Conservation (phyloP, 2,797 vertebrate genomes). For the Pteronotus mesoamericanus region DNA sequence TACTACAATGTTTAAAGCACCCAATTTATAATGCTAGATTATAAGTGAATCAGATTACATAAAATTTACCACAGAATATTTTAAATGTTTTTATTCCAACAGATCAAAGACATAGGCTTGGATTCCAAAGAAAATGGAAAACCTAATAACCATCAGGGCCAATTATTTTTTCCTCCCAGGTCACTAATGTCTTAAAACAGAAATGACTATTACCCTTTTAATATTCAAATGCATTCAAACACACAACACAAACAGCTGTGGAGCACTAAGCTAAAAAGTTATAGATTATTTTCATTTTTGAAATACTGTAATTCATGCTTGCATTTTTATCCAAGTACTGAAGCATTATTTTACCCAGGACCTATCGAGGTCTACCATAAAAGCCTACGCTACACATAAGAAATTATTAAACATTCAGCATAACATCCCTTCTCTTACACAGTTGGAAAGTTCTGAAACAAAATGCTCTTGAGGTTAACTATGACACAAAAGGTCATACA, state of each 20-base stretch:
- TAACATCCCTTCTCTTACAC: background rate
- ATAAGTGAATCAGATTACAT: background rate
- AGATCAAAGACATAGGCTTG: background rate
- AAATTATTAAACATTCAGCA: background rate
- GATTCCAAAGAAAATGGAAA: background rate
- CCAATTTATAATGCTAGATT: background rate
- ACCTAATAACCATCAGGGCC: background rate
- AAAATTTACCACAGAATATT: background rate
- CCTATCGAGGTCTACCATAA: background rate
- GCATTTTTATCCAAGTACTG: background rate
- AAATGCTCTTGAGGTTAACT: conserved; percentile 1
- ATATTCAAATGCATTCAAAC: conserved; percentile 7
- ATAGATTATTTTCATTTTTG: background rate
- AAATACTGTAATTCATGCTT: conserved; percentile 13
- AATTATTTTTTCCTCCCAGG: background rate
- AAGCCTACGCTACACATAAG: background rate
- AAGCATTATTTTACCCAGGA: background rate
- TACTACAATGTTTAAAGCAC: background rate
- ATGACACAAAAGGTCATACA: background rate
- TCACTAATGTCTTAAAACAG: background rate
- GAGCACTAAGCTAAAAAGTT: background rate
- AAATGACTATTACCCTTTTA: background rate
- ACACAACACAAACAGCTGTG: background rate
- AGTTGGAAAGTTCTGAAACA: conserved; percentile 12
- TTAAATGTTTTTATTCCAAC: background rate